These are phyloP conservation scores for Taurulus bubalis DNA, from an alignment of 2,113 vertebrate species.

Conservation along the genomic window DNA sequence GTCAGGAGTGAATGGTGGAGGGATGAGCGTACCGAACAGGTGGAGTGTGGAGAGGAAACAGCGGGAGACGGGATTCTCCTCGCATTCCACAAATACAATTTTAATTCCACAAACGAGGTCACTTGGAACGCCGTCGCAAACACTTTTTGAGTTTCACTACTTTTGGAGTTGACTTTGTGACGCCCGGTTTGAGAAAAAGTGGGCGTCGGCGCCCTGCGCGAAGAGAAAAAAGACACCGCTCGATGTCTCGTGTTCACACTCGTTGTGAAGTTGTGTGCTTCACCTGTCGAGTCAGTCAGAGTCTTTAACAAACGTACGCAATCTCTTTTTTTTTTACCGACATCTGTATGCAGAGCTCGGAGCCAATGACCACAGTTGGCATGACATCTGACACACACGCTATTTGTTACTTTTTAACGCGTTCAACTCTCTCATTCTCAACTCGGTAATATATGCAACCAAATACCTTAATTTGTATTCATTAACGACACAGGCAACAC, in stretches of 20 bases:
- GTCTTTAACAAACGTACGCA: neutral
- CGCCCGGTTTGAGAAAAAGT: neutral
- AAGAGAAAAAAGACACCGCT: neutral
- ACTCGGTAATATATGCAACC: neutral
- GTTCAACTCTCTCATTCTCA: too few relatives aligned
- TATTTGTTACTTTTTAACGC: too few relatives aligned
- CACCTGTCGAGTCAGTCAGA: neutral
- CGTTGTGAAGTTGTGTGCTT: neutral
- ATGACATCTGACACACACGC: neutral
- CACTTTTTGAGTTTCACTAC: neutral
- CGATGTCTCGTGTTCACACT: neutral
- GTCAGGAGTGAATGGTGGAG: slow-evolving; percentile 47
- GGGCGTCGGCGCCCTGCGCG: too few relatives aligned
- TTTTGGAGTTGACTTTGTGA: neutral
- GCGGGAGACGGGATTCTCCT: too few relatives aligned
- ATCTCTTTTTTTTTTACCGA: neutral
- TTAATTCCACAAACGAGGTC: neutral
- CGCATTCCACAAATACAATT: too few relatives aligned
- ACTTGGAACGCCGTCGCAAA: neutral
- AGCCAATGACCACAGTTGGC: neutral
- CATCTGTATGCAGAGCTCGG: neutral
- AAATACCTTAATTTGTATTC: neutral
- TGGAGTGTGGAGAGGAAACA: slow-evolving; percentile 26
- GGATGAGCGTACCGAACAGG: slow-evolving; percentile 20
- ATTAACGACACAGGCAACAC: neutral